phyloP scores from a whole-genome alignment of 2,113 vertebrate species.

The Xiphophorus hellerii region DNA sequence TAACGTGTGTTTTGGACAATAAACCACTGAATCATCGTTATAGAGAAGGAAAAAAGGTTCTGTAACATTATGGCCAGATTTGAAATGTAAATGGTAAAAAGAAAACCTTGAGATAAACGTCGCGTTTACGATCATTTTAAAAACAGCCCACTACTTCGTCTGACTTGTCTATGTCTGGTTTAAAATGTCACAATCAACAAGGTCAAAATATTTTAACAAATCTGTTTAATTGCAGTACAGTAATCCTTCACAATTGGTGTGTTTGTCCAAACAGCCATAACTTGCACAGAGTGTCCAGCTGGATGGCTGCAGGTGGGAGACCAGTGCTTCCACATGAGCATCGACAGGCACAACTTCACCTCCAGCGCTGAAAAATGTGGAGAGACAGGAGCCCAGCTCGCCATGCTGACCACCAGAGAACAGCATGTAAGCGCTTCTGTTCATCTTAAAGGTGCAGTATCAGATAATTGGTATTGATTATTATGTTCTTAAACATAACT shows the following conservation, averaged over 20 bases:
- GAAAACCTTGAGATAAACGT: neutral
- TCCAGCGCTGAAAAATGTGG: neutral
- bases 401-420: slow-evolving; percentile 32
- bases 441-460: neutral
- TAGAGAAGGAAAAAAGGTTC: no score
- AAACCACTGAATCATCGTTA: no score
- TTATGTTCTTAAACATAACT: neutral
- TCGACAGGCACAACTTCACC: neutral
- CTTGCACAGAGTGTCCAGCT: slow-evolving; percentile 19
- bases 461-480: neutral
- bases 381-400: slow-evolving; percentile 17
- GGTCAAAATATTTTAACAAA: neutral
- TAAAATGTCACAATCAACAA: neutral
- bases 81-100: no score
- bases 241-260: neutral
- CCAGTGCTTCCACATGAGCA: slow-evolving; percentile 28
- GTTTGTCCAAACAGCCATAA: neutral
- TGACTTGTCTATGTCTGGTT: neutral
- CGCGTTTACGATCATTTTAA: neutral
- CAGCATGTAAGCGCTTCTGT: slow-evolving; percentile 23
- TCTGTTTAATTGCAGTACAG: neutral
- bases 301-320: slow-evolving; percentile 26
- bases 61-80: no score
- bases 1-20: no score
- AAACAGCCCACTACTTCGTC: neutral